A percentile compares a stretch with the other conserved stretches of the same genome.
phyloP scores from a whole-genome alignment of 2,113 vertebrate species.

The Leucopsar rothschildi region DNA sequence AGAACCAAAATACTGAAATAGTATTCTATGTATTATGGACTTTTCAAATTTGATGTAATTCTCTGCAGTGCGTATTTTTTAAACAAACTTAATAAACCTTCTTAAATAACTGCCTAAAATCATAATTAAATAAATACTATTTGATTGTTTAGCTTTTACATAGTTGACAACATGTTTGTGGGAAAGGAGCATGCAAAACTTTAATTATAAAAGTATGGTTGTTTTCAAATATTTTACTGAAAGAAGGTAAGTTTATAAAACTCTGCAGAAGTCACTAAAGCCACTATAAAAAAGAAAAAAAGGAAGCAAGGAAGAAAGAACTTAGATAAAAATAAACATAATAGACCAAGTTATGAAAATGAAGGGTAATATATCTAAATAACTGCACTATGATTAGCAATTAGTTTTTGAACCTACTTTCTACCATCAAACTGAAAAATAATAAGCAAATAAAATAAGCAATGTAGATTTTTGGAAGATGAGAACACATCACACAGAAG shows the following conservation, averaged over 20 bases:
- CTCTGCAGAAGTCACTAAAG: neutral
- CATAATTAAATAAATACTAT: slow-evolving; percentile 67
- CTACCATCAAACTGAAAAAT: neutral
- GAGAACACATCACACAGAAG: neutral
- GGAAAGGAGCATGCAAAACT: slow-evolving; percentile 45
- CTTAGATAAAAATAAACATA: slow-evolving; percentile 12
- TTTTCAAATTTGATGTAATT: slow-evolving; percentile 15
- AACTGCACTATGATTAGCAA: neutral
- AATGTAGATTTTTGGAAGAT: neutral
- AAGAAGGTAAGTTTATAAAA: slow-evolving; percentile 59
- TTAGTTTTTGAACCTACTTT: neutral
- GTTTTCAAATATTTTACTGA: slow-evolving; percentile 62
- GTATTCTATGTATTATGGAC: neutral
- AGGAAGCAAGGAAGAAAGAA: neutral
- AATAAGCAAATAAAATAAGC: neutral
- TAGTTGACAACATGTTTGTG: slow-evolving; percentile 37
- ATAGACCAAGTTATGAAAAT: neutral
- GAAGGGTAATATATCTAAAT: neutral
- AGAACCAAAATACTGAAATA: slow-evolving; percentile 28
- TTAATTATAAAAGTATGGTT: slow-evolving; percentile 65
- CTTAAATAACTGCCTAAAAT: slow-evolving; percentile 65
- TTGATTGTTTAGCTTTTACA: slow-evolving; percentile 51
- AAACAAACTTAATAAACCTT: slow-evolving; percentile 43
- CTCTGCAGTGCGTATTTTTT: neutral
- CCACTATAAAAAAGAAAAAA: neutral